Evolutionary conservation across 2,113 vertebrate species (phyloP).

Genomic region (Aegithalos caudatus): DNA sequence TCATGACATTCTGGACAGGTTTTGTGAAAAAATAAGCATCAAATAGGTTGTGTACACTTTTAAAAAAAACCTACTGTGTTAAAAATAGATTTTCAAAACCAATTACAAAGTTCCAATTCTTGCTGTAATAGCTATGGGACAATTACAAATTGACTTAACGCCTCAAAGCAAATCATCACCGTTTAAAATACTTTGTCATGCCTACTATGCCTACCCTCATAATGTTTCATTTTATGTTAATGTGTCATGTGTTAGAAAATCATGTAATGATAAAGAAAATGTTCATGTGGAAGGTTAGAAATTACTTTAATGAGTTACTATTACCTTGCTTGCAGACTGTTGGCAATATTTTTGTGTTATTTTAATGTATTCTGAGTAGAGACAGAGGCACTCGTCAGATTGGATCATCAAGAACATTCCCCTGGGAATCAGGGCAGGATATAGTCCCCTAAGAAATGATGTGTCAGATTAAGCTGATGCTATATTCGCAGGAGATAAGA

Average conservation of each 20-base stretch:
- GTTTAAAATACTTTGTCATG: slow-evolving; percentile 48
- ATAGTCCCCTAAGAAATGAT: slow-evolving; percentile 27
- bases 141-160: slow-evolving; percentile 54
- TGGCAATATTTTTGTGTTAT: slow-evolving; percentile 54
- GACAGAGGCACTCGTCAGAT: slow-evolving; percentile 52
- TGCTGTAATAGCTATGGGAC: slow-evolving; percentile 46
- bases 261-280: slow-evolving; percentile 54
- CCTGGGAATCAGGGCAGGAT: slow-evolving; percentile 38
- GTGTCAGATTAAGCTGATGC: slow-evolving; percentile 14
- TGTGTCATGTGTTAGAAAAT: slow-evolving; percentile 54
- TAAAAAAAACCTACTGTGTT: background rate
- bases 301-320: slow-evolving; percentile 63
- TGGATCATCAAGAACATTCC: slow-evolving; percentile 55
- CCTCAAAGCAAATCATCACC: slow-evolving; percentile 59
- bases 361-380: slow-evolving; percentile 62
- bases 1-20: background rate
- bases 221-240: slow-evolving; percentile 56
- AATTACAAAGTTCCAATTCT: slow-evolving; percentile 49
- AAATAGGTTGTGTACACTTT: background rate
- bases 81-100: slow-evolving; percentile 49
- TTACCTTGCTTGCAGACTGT: slow-evolving; percentile 40
- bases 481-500: background rate
- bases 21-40: background rate
- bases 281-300: slow-evolving; percentile 50
- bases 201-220: slow-evolving; percentile 19